Conservation (phyloP, 2,888 invertebrate genomes). For the Athripsodes cinereus region DNA sequence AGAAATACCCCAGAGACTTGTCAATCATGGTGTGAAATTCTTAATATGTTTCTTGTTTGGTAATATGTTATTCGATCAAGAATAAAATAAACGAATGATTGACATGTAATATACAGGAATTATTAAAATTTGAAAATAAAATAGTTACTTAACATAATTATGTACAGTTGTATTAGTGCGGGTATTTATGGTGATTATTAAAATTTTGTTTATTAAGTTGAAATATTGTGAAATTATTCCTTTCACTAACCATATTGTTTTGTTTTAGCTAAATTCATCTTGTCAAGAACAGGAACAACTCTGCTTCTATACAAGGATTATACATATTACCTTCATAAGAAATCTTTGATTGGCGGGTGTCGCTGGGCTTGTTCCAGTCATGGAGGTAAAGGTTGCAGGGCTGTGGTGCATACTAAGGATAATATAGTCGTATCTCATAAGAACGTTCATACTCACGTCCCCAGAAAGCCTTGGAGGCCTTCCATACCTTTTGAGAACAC, state of each 20-base stretch:
- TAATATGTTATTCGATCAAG: too few species aligned
- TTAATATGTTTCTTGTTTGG: too few species aligned
- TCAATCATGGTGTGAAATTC: too few species aligned
- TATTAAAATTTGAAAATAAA: too few species aligned
- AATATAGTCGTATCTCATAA: constrained; percentile 28
- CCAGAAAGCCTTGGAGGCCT: constrained; percentile 13
- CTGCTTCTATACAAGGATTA: constrained; percentile 12
- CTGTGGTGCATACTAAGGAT: constrained; percentile 34
- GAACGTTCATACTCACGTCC: constrained; percentile 27
- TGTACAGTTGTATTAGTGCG: too few species aligned
- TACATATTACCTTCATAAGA: constrained; percentile 17
- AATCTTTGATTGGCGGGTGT: constrained; percentile 13
- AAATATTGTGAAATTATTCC: too few species aligned
- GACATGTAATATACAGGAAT: too few species aligned
- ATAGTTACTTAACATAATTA: too few species aligned
- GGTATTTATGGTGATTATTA: too few species aligned
- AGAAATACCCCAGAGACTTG: too few species aligned
- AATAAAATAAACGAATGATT: too few species aligned
- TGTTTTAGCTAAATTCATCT: constrained; percentile 14
- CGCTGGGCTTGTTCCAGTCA: constrained; percentile 32
- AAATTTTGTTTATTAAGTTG: too few species aligned
- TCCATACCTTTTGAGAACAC: constrained; percentile 8
- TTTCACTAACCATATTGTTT: background rate
- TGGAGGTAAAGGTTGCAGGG: constrained; percentile 30
- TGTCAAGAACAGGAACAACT: constrained; percentile 16